phyloP scores from a whole-genome alignment of 2,113 vertebrate species.

The Hoplias malabaricus region DNA sequence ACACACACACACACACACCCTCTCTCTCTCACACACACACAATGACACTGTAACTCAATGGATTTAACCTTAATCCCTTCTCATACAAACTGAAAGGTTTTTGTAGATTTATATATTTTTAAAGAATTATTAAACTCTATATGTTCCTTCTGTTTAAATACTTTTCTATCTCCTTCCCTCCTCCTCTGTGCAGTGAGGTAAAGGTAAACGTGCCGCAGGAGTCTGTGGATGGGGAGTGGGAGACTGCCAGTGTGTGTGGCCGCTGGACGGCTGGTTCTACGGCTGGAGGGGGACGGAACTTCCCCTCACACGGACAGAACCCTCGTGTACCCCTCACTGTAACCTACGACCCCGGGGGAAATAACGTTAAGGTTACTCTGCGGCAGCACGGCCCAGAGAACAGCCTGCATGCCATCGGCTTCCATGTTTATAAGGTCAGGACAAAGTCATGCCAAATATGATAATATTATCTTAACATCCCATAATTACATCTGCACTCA shows the following conservation, averaged over 20 bases:
- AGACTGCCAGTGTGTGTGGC: slow-evolving; percentile 77
- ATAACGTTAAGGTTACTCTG: slow-evolving; percentile 79
- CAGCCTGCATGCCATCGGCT: slow-evolving; percentile 85
- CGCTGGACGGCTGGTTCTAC: slow-evolving; percentile 80
- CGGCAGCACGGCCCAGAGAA: slow-evolving; percentile 78
- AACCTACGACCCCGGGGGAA: slow-evolving; percentile 67
- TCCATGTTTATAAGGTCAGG: slow-evolving; percentile 91
- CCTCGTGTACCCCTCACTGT: slow-evolving; percentile 83
- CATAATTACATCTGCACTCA: too few species aligned
- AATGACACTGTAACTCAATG: too few species aligned
- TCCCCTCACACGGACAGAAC: slow-evolving; percentile 84
- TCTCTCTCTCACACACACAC: not conserved
- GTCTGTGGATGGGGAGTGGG: slow-evolving; percentile 80
- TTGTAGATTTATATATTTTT: too few species aligned
- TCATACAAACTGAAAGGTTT: too few species aligned
- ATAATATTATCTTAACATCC: too few species aligned
- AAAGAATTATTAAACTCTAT: too few species aligned
- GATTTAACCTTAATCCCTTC: not conserved
- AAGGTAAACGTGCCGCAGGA: slow-evolving; percentile 64
- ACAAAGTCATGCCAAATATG: not conserved
- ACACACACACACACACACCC: not conserved
- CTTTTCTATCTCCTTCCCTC: not conserved
- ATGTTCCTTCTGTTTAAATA: not conserved
- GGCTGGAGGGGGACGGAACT: slow-evolving; percentile 94
- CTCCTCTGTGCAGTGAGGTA: slow-evolving; percentile 72